Evolutionary conservation across 1,140 invertebrate genomes (phyloP).

Genomic region (Drosophila persimilis): DNA sequence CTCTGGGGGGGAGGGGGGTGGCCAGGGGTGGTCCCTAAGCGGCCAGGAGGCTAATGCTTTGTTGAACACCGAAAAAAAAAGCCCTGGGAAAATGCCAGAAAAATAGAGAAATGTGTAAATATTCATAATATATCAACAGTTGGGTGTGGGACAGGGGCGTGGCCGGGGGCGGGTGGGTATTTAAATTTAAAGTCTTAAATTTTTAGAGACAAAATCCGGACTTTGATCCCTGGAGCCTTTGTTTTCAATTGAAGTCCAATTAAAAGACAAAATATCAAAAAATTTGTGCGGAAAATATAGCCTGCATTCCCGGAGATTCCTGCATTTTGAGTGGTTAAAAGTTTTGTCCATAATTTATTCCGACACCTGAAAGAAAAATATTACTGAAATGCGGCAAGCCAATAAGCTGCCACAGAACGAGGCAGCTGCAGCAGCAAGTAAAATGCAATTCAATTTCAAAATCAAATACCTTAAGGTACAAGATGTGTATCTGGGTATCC

Average conservation of each 20-base stretch:
- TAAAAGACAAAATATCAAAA: slow-evolving; percentile 2
- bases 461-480: slow-evolving; percentile 33
- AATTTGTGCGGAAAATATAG: slow-evolving; percentile 8
- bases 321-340: slow-evolving; percentile 5
- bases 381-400: slow-evolving; percentile 32
- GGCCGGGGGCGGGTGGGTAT: slow-evolving; percentile 2
- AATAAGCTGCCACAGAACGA: slow-evolving; percentile 30
- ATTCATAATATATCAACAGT: slow-evolving; percentile 37
- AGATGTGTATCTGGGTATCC: not conserved
- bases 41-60: slow-evolving; percentile 61
- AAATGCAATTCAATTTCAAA: slow-evolving; percentile 73
- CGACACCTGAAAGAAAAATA: slow-evolving; percentile 32
- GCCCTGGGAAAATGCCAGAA: not conserved
- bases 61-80: slow-evolving; percentile 55
- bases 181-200: not conserved
- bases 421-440: slow-evolving; percentile 41
- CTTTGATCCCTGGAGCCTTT: too few species aligned
- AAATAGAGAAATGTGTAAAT: slow-evolving; percentile 13
- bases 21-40: slow-evolving; percentile 45
- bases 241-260: slow-evolving; percentile 35
- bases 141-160: slow-evolving; percentile 3
- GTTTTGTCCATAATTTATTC: slow-evolving; percentile 38
- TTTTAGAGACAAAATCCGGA: not conserved
- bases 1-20: slow-evolving; percentile 19
- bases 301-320: too few species aligned